A percentile compares a stretch with the other conserved stretches of the same genome.
phyloP scores from a whole-genome alignment of 2,888 invertebrate genomes.

The Lithosia quadra region DNA sequence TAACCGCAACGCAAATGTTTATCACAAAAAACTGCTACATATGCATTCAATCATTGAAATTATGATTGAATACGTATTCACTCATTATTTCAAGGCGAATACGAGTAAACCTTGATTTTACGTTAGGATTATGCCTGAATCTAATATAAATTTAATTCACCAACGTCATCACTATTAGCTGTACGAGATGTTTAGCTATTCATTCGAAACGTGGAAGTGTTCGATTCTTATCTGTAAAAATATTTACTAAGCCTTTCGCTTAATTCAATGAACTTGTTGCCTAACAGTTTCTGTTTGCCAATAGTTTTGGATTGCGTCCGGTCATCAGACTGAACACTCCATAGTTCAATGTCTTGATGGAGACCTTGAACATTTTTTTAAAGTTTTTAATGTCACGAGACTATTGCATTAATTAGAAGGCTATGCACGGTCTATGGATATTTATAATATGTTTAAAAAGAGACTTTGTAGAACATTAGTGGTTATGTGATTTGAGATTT shows the following conservation, averaged over 20 bases:
- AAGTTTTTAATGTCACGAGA: slow-evolving; percentile 49
- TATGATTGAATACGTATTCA: no score
- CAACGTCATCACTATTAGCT: not conserved
- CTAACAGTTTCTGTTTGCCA: slow-evolving; percentile 61
- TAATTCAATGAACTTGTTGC: slow-evolving; percentile 62
- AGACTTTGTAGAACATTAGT: not conserved
- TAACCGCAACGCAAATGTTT: not conserved
- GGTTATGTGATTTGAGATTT: not conserved
- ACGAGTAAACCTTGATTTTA: not conserved
- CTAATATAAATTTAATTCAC: not conserved
- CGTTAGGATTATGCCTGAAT: not conserved
- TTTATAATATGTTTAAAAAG: slow-evolving; percentile 21
- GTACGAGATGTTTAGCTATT: not conserved
- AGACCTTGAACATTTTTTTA: slow-evolving; percentile 63
- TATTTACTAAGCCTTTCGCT: slow-evolving; percentile 54
- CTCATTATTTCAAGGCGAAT: not conserved
- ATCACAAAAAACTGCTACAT: not conserved
- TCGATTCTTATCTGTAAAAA: slow-evolving; percentile 34
- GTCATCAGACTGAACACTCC: slow-evolving; percentile 65
- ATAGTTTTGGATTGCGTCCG: slow-evolving; percentile 67
- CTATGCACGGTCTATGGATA: slow-evolving; percentile 16
- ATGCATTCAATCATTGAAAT: no score
- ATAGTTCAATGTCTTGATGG: slow-evolving; percentile 71
- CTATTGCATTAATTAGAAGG: slow-evolving; percentile 48
- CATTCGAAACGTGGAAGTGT: slow-evolving; percentile 18